Evolutionary conservation across 2,113 vertebrate genomes (phyloP).

Genomic region (Nannospalax galili): DNA sequence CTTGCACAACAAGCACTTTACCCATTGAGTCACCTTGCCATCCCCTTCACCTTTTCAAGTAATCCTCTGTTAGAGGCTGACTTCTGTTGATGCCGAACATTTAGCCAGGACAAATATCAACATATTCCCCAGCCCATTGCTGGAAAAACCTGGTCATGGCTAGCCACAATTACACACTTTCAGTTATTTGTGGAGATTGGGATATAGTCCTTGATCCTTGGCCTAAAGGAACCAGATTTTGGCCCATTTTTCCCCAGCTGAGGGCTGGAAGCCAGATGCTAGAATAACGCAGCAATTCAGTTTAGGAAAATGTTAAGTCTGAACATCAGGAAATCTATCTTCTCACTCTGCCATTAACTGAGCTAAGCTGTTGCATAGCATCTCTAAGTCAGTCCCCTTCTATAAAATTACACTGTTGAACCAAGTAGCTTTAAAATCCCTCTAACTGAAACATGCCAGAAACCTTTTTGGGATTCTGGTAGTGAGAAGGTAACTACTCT

Average conservation of each 20-base stretch:
- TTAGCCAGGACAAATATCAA: background rate
- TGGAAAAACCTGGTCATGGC: background rate
- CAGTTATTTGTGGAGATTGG: background rate
- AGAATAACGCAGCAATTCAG: background rate
- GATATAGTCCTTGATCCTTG: background rate
- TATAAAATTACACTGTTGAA: background rate
- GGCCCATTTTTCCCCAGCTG: background rate
- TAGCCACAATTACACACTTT: background rate
- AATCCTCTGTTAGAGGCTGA: background rate
- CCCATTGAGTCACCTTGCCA: no score
- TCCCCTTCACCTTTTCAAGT: background rate
- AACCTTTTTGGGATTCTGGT: background rate
- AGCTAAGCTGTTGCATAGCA: background rate
- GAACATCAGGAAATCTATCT: background rate
- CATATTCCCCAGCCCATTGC: background rate
- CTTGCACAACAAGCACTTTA: no score
- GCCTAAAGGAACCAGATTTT: background rate
- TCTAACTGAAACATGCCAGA: background rate
- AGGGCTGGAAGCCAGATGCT: background rate
- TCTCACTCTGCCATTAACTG: background rate
- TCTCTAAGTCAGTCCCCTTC: background rate
- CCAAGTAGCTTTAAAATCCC: background rate
- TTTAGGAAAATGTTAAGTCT: background rate
- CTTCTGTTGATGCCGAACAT: background rate
- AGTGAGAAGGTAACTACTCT: background rate